Evolutionary conservation across 2,797 vertebrate species (phyloP), one percentile per base, ranked within the genome.

Genomic region (Fistularia commersonii): DNA sequence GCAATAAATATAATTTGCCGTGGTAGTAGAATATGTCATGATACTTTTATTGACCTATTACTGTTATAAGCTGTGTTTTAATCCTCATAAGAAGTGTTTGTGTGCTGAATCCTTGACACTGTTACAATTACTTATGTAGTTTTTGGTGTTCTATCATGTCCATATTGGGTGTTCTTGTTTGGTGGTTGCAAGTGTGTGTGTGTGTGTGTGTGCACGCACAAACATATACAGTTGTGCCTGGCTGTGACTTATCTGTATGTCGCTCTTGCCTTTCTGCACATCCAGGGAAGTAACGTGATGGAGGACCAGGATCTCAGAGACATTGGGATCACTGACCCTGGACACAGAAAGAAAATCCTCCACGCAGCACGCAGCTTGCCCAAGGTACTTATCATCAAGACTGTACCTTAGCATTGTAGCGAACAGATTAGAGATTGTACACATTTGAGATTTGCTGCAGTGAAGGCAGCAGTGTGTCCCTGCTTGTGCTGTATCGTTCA

Each of bases 261-360:
- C 50, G 74, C 48, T 67, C 54, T 64, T 57, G 50, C 70, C 41
- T 85, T 63, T 83, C 40, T 79, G 64, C 56, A 57, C 54, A 52
- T 77, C 63, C 62, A 93, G 91, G 91, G 91, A 69, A 88, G 86
- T 83, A 98, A 98, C 62, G 93, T 98, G 80, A 97, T 99, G 96
- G 97, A 99, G 69, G 97, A 99, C 72, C 94, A 94, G 66, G 97
- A 99, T 79, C 92, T 99, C 54, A 86, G 93, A 80, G 97, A 99
- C 61, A 92, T 99, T 0, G 97, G 97, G 40, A 94, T 99, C 69
- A 87, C 88, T 1, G 95, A 99, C 82, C 89, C 93, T 0, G 93
- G 93, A 80, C 97, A 99, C 89, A 91, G 97, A 31, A 92, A 93
- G 70, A 97, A 95, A 82, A 93, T 99, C 66, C 91, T 99, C 54